Base-by-base conservation (phyloP, 2,888 invertebrate genomes). In the Campopleginae sp. region DNA sequence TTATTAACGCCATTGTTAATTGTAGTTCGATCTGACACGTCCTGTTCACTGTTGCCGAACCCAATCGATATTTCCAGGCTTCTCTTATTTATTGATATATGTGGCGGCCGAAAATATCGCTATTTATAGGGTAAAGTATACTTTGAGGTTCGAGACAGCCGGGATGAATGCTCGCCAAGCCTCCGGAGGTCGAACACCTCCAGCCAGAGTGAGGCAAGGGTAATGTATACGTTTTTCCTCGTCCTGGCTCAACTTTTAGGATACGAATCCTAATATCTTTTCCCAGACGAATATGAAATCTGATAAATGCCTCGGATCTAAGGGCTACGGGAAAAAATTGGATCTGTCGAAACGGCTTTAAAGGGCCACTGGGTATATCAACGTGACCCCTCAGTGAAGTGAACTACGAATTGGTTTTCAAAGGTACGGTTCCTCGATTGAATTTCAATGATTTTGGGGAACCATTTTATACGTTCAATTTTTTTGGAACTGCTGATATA, bases 231-330 rank as follows among this genome's bases (percentile, higher is more conserved):
- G 72, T 70, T 72, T 66, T 8, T 48, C 72, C 61, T 80, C 70
- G 54, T 68, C 65, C 65, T 61, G 27, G 66, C 61, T 74, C 63
- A 44, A 75, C 19, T 63, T 38, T 38, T 51, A 31, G 48, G 78
- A 72, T 84, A 65, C 80, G 87, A 88, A 89, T 89, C 86, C 85
- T 89, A 90, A 91, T 90, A 88, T 89, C 88, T 88, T 88, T 87
- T 44, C 44, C 89, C 91, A 89, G 89, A 80, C 75, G 79, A 84
- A 86, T 81, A 70, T 63, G 81, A 83, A 86, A 84, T 88, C 82
- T 72, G 65, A 80, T 75, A 84, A 86, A 86, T 86, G 82, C 83
- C 80, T 77, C 80, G 86, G 86, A 88, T 88, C 88, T 87, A 87
- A 88, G 84, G 78, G 76, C 71, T 78, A 81, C 72, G 54, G 76